Percentiles rank a stretch among this genome's conserved stretches.
Conservation (phyloP, 2,797 vertebrate genomes). For the Picus viridis region DNA sequence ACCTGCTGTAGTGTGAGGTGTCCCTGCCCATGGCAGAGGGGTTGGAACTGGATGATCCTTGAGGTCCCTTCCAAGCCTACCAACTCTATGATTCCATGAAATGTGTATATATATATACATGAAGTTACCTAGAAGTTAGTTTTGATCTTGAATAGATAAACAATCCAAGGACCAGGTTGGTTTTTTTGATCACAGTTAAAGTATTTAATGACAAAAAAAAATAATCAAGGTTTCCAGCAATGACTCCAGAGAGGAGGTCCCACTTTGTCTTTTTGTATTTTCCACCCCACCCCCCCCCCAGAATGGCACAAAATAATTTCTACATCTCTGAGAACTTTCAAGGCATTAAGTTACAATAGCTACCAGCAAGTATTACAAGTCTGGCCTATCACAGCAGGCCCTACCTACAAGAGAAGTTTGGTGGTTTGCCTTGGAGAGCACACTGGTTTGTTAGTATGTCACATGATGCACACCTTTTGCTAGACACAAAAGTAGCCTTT, state of each 20-base stretch:
- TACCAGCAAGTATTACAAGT: slow-evolving; percentile 61
- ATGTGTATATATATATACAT: no score
- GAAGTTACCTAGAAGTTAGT: not conserved
- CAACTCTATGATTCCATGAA: no score
- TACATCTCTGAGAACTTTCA: slow-evolving; percentile 68
- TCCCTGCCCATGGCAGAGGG: no score
- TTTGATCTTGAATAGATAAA: not conserved
- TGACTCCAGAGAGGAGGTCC: slow-evolving; percentile 58
- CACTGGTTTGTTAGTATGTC: slow-evolving; percentile 67
- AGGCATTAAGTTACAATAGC: slow-evolving; percentile 65
- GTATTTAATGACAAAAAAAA: slow-evolving; percentile 80
- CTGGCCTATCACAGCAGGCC: slow-evolving; percentile 67
- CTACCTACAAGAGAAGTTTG: slow-evolving; percentile 61
- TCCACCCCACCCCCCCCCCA: not conserved
- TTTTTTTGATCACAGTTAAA: slow-evolving; percentile 72
- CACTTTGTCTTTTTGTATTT: not conserved
- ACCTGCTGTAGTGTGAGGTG: no score
- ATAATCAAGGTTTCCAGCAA: slow-evolving; percentile 61
- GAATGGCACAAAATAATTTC: slow-evolving; percentile 69
- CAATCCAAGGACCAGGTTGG: slow-evolving; percentile 56
- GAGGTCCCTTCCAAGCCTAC: no score
- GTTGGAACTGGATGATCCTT: no score
- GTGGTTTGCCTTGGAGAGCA: slow-evolving; percentile 16
- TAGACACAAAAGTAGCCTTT: slow-evolving; percentile 74
- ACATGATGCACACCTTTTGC: slow-evolving; percentile 75